A percentile compares a stretch with the other conserved stretches of the same genome.
These are phyloP conservation scores for Hemaris fuciformis DNA, from an alignment of 2,888 invertebrate species.

Conservation along the genomic window DNA sequence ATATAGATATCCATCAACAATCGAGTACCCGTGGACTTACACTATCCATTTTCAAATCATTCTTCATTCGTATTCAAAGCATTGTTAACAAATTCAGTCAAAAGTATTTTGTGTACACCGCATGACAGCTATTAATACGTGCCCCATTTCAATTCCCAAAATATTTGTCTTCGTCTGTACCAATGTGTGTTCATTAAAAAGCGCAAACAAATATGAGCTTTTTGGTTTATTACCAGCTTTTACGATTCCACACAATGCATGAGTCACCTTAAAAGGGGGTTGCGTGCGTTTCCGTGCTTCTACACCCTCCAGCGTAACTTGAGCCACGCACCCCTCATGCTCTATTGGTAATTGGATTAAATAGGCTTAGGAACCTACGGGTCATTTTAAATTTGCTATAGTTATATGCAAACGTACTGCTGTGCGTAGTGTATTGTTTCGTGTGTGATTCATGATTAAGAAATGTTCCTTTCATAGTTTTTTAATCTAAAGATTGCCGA, in stretches of 20 bases:
- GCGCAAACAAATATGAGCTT: conserved; percentile 30
- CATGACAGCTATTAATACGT: neutral
- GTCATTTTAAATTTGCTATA: conserved; percentile 36
- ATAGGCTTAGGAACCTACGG: conserved; percentile 30
- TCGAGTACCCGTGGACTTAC: too few relatives aligned
- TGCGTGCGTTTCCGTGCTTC: conserved; percentile 56
- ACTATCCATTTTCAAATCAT: too few relatives aligned
- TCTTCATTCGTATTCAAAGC: too few relatives aligned
- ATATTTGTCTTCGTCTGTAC: neutral
- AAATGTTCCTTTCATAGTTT: conserved; percentile 15
- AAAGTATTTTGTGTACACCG: neutral
- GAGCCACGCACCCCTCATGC: conserved; percentile 41
- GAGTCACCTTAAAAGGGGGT: conserved; percentile 50
- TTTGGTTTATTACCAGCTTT: conserved; percentile 33
- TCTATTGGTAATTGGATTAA: conserved; percentile 40
- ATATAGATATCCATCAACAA: too few relatives aligned
- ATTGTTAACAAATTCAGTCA: too few relatives aligned
- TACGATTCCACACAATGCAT: conserved; percentile 25
- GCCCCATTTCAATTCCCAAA: neutral
- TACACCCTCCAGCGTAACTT: conserved; percentile 37
- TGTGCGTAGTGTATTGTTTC: conserved; percentile 33
- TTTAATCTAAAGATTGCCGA: neutral
- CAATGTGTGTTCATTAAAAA: conserved; percentile 23
- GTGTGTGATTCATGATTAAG: conserved; percentile 35
- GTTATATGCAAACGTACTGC: conserved; percentile 33